phyloP scores from a whole-genome alignment of 1,140 invertebrate species.

The Anastatus disparis region DNA sequence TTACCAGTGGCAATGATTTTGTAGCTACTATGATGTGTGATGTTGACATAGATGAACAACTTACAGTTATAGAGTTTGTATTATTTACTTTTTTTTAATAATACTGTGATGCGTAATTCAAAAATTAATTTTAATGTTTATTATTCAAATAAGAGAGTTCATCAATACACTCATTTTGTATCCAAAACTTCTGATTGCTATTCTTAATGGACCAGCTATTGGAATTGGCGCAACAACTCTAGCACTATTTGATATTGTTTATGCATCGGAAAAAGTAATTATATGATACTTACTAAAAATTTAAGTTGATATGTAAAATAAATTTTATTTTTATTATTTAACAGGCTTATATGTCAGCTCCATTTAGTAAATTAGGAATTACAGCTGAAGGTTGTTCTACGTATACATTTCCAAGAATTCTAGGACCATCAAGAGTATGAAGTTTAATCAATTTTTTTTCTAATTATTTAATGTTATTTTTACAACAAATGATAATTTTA shows the following conservation, averaged over 20 bases:
- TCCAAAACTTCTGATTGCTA: slow-evolving; percentile 87
- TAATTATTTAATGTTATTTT: background rate
- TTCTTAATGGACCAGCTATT: slow-evolving; percentile 95
- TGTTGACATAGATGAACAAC: too few relatives aligned
- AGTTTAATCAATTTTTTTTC: slow-evolving; percentile 41
- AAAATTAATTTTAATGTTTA: slow-evolving; percentile 42
- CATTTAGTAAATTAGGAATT: slow-evolving; percentile 84
- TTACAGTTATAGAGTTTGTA: too few relatives aligned
- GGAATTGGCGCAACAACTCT: slow-evolving; percentile 88
- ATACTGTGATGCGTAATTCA: background rate
- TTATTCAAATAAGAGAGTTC: slow-evolving; percentile 79
- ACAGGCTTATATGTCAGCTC: slow-evolving; percentile 87
- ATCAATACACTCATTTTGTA: slow-evolving; percentile 85
- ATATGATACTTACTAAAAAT: slow-evolving; percentile 39
- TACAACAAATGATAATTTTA: slow-evolving; percentile 2
- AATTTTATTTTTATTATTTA: background rate
- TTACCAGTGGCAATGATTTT: slow-evolving; percentile 91
- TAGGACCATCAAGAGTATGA: slow-evolving; percentile 83
- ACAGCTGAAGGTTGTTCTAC: slow-evolving; percentile 87
- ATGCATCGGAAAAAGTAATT: slow-evolving; percentile 79
- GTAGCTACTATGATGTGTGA: too few relatives aligned
- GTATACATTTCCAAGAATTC: slow-evolving; percentile 82
- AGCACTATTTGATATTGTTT: slow-evolving; percentile 88
- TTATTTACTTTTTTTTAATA: background rate
- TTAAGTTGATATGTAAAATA: background rate